These are phyloP conservation scores for Atta cephalotes DNA, from an alignment of 1,140 invertebrate species.

Conservation along the genomic window DNA sequence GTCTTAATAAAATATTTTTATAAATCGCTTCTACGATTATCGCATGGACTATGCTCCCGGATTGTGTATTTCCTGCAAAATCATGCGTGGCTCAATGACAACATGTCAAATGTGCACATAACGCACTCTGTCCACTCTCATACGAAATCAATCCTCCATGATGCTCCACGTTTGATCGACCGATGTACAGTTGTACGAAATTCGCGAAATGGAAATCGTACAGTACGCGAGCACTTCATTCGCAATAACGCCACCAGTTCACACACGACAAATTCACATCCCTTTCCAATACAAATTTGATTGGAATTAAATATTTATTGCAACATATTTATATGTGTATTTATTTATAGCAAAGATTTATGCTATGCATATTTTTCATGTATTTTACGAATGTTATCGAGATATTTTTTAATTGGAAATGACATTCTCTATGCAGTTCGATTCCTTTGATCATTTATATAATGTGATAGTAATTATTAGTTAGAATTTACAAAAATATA, in stretches of 20 bases:
- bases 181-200: constrained; percentile 1
- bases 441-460: background rate
- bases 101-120: constrained; percentile 32
- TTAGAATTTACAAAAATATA: background rate
- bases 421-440: background rate
- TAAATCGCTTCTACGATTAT: background rate
- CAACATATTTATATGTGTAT: background rate
- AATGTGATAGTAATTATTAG: too few relatives aligned
- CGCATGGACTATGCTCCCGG: background rate
- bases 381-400: background rate
- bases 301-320: background rate
- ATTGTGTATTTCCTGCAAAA: background rate
- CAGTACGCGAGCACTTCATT: background rate
- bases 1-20: background rate
- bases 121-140: background rate
- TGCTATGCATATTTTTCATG: background rate
- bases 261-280: background rate
- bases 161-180: constrained; percentile 12
- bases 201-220: constrained; percentile 38
- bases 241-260: constrained; percentile 10
- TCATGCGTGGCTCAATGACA: constrained; percentile 5
- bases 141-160: constrained; percentile 27
- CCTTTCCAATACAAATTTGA: background rate
- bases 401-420: background rate
- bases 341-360: background rate